Evolutionary conservation across 2,797 vertebrate genomes (phyloP).

Genomic region (Margarornis squamiger): DNA sequence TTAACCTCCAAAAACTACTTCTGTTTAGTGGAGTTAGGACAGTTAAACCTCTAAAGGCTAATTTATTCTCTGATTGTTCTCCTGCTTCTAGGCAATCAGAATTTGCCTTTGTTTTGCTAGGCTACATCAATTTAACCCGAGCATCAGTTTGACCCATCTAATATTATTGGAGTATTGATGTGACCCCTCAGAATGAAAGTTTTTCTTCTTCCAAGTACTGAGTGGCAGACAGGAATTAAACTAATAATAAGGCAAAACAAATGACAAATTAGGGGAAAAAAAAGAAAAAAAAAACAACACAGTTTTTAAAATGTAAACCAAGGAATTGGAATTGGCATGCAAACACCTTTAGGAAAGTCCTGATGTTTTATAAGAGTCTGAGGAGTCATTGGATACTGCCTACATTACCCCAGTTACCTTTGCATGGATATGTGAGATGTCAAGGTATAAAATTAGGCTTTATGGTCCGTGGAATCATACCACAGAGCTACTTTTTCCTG

Average conservation of each 20-base stretch:
- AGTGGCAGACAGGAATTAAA: background rate
- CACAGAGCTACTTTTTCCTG: background rate
- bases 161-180: background rate
- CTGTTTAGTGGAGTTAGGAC: background rate
- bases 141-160: background rate
- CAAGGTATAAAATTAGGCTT: background rate
- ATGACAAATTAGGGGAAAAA: background rate
- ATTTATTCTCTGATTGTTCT: background rate
- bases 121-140: background rate
- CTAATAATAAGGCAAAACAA: background rate
- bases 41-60: background rate
- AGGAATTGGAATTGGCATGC: background rate
- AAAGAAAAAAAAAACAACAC: background rate
- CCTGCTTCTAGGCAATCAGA: background rate
- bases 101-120: background rate
- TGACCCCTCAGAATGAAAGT: background rate
- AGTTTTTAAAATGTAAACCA: background rate
- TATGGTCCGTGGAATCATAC: background rate
- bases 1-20: slow-evolving; percentile 15
- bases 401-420: background rate
- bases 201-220: background rate
- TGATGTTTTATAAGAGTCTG: background rate
- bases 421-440: background rate
- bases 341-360: background rate
- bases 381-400: background rate